phyloP scores from a whole-genome alignment of 2,113 vertebrate species.

The Coracopsis vasa region DNA sequence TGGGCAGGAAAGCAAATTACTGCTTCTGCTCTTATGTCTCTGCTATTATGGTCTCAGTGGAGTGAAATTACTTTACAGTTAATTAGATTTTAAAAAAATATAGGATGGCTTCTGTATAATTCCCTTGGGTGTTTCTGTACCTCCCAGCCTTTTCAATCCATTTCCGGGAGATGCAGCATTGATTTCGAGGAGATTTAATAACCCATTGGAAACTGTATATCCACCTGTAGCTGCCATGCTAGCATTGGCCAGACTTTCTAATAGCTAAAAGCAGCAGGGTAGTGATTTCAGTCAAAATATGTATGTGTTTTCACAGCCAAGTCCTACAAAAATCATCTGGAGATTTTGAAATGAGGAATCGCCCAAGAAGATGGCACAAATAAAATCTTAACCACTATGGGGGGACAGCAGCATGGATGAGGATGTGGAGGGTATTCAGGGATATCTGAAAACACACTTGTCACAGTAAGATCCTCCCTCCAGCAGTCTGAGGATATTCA shows the following conservation, averaged over 20 bases:
- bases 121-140: neutral
- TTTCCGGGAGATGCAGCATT: constrained; percentile 28
- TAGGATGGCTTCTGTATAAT: neutral
- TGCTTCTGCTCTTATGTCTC: neutral
- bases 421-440: neutral
- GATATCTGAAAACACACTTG: neutral
- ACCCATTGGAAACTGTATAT: neutral
- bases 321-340: neutral
- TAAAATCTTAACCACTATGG: accelerated
- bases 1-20: constrained; percentile 11
- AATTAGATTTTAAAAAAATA: constrained; percentile 43
- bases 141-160: neutral
- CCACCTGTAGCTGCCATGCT: constrained; percentile 15
- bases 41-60: neutral
- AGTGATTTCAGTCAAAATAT: neutral
- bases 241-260: neutral
- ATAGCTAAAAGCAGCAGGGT: neutral
- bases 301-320: neutral
- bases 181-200: constrained; percentile 48
- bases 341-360: neutral
- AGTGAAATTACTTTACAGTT: constrained; percentile 43
- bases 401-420: neutral
- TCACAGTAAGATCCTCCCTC: neutral
- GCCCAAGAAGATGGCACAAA: neutral
- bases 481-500: neutral